Conservation (phyloP, 2,888 invertebrate genomes). For the Gymnoscelis rufifasciata region DNA sequence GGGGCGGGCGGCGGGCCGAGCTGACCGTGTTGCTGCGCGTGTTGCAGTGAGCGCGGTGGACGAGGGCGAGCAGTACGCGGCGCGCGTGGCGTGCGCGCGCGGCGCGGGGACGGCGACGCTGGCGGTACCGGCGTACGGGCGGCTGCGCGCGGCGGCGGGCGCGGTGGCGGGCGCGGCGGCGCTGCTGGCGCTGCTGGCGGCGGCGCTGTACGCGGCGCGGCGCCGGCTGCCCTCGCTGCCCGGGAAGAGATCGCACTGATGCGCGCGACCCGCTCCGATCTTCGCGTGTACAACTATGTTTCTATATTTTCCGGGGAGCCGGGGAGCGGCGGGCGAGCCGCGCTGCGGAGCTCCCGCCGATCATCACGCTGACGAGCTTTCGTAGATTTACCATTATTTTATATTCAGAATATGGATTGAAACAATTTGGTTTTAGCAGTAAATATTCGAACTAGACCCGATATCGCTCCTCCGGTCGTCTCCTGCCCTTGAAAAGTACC, state of each 20-base stretch:
- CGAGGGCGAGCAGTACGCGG: conserved; percentile 86
- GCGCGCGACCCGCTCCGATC: conserved; percentile 18
- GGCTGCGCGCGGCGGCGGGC: conserved; percentile 81
- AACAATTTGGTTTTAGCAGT: too few relatives aligned
- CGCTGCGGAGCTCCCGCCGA: too few relatives aligned
- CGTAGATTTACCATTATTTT: too few relatives aligned
- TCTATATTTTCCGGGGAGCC: conserved; percentile 3
- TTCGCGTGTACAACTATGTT: conserved; percentile 19
- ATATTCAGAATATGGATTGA: too few relatives aligned
- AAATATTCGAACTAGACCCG: too few relatives aligned
- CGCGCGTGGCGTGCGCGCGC: conserved; percentile 88
- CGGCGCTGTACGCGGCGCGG: conserved; percentile 72
- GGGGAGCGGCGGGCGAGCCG: too few relatives aligned
- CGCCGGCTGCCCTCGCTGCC: conserved; percentile 38
- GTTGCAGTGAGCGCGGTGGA: conserved; percentile 80
- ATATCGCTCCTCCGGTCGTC: too few relatives aligned
- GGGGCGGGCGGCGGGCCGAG: conserved; percentile 84
- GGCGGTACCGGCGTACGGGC: conserved; percentile 82
- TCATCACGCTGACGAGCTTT: too few relatives aligned
- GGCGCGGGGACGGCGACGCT: conserved; percentile 80
- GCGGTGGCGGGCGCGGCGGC: conserved; percentile 80
- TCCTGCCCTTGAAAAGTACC: too few relatives aligned
- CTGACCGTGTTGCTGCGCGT: conserved; percentile 83
- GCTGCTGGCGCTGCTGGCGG: conserved; percentile 83
- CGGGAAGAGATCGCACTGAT: conserved; percentile 5